phyloP scores from a whole-genome alignment of 2,113 vertebrate genomes.

The Euleptes europaea region DNA sequence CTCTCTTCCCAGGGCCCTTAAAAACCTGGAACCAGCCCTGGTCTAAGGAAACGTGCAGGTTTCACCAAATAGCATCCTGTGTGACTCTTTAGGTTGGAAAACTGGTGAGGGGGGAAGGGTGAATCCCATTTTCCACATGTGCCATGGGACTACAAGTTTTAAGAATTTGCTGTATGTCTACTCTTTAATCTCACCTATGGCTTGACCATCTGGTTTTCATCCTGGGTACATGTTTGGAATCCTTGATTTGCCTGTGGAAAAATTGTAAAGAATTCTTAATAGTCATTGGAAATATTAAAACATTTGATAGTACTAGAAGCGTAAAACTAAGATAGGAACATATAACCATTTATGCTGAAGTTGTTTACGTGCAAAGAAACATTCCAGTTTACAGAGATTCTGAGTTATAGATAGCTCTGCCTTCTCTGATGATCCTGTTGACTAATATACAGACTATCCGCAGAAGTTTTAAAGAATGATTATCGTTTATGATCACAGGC shows the following conservation, averaged over 20 bases:
- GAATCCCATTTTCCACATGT: too few species aligned
- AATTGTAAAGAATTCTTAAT: constrained; percentile 24
- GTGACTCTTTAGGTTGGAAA: too few species aligned
- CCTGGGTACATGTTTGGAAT: constrained; percentile 30
- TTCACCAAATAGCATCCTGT: too few species aligned
- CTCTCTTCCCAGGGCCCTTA: too few species aligned
- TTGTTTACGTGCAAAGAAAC: not conserved
- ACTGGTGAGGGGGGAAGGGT: too few species aligned
- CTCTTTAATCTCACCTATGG: constrained; percentile 27
- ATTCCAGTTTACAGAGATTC: not conserved
- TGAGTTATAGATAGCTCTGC: too few species aligned
- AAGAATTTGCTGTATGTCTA: not conserved
- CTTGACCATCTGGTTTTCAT: constrained; percentile 33
- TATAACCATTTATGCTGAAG: not conserved
- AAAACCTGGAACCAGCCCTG: too few species aligned
- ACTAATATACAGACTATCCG: not conserved
- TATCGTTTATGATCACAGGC: not conserved
- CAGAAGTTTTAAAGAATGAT: not conserved
- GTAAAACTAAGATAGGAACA: not conserved
- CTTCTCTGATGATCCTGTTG: not conserved
- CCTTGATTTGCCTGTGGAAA: constrained; percentile 36
- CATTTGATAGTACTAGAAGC: not conserved
- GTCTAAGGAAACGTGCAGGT: too few species aligned
- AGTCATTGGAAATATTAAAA: not conserved
- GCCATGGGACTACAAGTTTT: not conserved